These are phyloP conservation scores for Paratrypauchen microcephalus DNA, from an alignment of 2,797 vertebrate genomes.

Conservation along the genomic window DNA sequence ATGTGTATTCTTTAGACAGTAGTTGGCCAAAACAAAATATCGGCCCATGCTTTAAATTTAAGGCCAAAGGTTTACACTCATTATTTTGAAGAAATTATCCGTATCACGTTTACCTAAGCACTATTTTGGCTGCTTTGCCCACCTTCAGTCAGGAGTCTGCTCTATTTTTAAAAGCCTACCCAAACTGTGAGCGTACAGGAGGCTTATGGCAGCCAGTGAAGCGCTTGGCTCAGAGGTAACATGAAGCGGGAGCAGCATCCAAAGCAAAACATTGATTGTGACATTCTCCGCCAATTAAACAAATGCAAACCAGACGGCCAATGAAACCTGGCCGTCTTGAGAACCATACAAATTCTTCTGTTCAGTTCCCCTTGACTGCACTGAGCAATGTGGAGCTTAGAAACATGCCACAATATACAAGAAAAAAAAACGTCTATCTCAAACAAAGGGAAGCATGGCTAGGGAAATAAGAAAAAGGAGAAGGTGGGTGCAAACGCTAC, in stretches of 20 bases:
- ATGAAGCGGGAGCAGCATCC: slow-evolving; percentile 58
- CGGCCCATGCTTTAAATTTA: no score
- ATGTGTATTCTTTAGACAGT: no score
- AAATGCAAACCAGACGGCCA: slow-evolving; percentile 73
- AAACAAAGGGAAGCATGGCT: slow-evolving; percentile 24
- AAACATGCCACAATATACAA: slow-evolving; percentile 40
- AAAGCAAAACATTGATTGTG: slow-evolving; percentile 75
- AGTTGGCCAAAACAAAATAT: no score
- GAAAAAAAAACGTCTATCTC: slow-evolving; percentile 8
- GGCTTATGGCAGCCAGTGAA: slow-evolving; percentile 53
- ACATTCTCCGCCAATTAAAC: slow-evolving; percentile 73
- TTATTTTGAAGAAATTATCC: neutral
- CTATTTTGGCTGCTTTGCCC: neutral
- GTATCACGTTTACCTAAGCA: neutral
- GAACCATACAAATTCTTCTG: slow-evolving; percentile 59
- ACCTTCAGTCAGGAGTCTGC: neutral
- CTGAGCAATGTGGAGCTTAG: slow-evolving; percentile 25
- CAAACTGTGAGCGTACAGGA: neutral
- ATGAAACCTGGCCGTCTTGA: slow-evolving; percentile 69
- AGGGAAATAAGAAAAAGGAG: slow-evolving; percentile 23
- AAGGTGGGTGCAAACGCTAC: slow-evolving; percentile 23
- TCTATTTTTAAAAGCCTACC: neutral
- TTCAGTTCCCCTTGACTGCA: slow-evolving; percentile 55
- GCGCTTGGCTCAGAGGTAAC: slow-evolving; percentile 54
- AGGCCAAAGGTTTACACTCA: neutral